Percentiles rank a stretch among this genome's conserved stretches.
These are phyloP conservation scores for Trissolcus brochymenae DNA, from an alignment of 2,888 invertebrate genomes.

Conservation along the genomic window DNA sequence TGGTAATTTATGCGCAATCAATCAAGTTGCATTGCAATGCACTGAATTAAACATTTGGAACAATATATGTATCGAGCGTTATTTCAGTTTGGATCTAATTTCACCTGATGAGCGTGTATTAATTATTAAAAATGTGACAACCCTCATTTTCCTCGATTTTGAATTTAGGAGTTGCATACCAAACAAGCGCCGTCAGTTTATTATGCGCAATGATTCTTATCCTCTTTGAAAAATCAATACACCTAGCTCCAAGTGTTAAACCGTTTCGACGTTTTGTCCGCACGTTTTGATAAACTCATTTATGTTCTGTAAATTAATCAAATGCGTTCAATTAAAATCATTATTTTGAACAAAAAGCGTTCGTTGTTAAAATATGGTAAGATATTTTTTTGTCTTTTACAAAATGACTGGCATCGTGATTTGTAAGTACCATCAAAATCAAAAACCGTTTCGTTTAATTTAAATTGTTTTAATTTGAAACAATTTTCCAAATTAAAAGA, in stretches of 20 bases:
- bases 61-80: constrained; percentile 33
- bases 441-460: too few species aligned
- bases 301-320: neutral
- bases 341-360: too few species aligned
- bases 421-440: too few species aligned
- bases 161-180: constrained; percentile 12
- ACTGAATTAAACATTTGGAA: constrained; percentile 19
- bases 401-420: too few species aligned
- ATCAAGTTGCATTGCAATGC: constrained; percentile 33
- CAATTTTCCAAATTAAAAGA: too few species aligned
- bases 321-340: neutral
- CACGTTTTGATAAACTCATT: constrained; percentile 17
- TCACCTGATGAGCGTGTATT: too few species aligned
- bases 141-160: neutral
- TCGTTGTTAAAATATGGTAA: too few species aligned
- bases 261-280: constrained; percentile 20
- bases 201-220: constrained; percentile 46
- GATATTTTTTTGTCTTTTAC: too few species aligned
- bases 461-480: too few species aligned
- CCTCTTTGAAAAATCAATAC: constrained; percentile 42
- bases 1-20: constrained; percentile 40
- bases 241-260: constrained; percentile 20
- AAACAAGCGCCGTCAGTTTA: constrained; percentile 21
- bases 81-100: neutral
- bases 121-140: too few species aligned